These are phyloP conservation scores for Patella vulgata DNA, from an alignment of 1,140 invertebrate species.

Conservation along the genomic window DNA sequence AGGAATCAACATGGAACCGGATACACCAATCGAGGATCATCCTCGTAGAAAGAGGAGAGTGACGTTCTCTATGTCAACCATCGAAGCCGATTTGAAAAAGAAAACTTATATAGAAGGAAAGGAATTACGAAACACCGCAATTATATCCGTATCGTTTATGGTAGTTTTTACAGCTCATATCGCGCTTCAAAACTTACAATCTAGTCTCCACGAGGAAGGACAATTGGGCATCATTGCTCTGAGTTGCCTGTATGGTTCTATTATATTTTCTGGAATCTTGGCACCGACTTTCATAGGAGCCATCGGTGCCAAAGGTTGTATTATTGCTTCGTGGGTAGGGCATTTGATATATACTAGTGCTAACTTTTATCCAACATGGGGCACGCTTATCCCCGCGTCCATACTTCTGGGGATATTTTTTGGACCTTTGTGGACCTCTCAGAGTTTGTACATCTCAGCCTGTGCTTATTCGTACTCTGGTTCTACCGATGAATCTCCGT, in stretches of 20 bases:
- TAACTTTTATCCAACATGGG: conserved; percentile 35
- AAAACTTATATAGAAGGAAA: conserved; percentile 10
- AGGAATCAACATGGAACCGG: too few species aligned
- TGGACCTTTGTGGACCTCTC: conserved; percentile 38
- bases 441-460: conserved; percentile 47
- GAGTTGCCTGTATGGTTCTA: conserved; percentile 23
- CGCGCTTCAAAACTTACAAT: conserved; percentile 43
- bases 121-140: conserved; percentile 22
- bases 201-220: conserved; percentile 40
- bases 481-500: conserved; percentile 20
- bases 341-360: conserved; percentile 11
- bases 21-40: too few species aligned
- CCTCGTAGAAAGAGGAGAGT: too few species aligned
- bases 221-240: conserved; percentile 21
- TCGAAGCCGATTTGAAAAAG: background rate
- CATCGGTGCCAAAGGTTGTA: conserved; percentile 24
- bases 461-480: conserved; percentile 39
- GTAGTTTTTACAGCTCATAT: conserved; percentile 39
- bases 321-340: background rate
- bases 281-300: conserved; percentile 34
- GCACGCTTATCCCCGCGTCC: conserved; percentile 28
- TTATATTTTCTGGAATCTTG: conserved; percentile 34
- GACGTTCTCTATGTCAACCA: too few species aligned
- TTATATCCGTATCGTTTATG: conserved; percentile 27
- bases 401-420: conserved; percentile 25